phyloP scores from a whole-genome alignment of 2,797 vertebrate genomes.

The Buphagus erythrorhynchus region DNA sequence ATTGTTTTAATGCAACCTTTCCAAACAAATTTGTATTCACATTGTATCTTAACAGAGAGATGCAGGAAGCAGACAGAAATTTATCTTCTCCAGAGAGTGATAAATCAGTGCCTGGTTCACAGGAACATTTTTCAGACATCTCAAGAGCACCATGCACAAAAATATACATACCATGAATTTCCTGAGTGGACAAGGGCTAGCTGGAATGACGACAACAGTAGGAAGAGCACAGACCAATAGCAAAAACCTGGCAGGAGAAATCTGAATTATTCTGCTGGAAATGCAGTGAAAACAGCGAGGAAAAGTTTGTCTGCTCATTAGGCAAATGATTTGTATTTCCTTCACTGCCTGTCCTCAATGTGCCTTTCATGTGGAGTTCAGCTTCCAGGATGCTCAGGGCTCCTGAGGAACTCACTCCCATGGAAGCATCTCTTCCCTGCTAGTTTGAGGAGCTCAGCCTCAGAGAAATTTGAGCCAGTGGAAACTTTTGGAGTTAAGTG shows the following conservation, averaged over 20 bases:
- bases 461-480: background rate
- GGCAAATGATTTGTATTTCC: conserved; percentile 23
- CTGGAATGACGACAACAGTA: conserved; percentile 21
- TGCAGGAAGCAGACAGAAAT: conserved; percentile 50
- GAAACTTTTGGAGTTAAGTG: conserved; percentile 45
- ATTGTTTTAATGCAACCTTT: conserved; percentile 3
- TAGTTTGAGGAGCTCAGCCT: background rate
- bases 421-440: background rate
- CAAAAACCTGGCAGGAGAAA: conserved; percentile 23
- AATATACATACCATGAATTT: conserved; percentile 60
- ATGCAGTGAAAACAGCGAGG: background rate
- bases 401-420: background rate
- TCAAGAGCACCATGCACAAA: conserved; percentile 52
- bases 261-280: conserved; percentile 1
- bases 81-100: conserved; percentile 61
- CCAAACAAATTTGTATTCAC: conserved; percentile 54
- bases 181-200: conserved; percentile 55
- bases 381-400: background rate
- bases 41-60: background rate
- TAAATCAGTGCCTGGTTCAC: conserved; percentile 49
- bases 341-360: background rate
- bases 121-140: conserved; percentile 70
- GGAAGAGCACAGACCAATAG: background rate
- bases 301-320: background rate
- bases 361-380: background rate